These are phyloP conservation scores for Dastarcus helophoroides DNA, from an alignment of 2,888 invertebrate genomes.

Conservation along the genomic window DNA sequence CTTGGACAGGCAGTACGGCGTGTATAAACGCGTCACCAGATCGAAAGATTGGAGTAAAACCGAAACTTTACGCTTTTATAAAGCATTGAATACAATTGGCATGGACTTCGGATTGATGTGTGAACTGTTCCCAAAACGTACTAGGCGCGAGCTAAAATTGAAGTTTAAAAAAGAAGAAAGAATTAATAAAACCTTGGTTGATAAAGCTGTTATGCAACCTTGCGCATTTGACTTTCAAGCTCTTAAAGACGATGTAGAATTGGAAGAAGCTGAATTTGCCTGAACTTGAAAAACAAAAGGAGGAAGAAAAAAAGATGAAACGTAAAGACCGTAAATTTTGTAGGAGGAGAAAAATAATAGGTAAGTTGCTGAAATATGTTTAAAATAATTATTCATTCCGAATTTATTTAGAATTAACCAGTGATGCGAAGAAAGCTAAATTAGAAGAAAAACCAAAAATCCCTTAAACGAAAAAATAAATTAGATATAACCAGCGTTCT, in stretches of 20 bases:
- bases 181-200: constrained; percentile 57
- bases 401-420: constrained; percentile 9
- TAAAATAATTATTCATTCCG: constrained; percentile 2
- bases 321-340: constrained; percentile 7
- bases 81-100: constrained; percentile 78
- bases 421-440: constrained; percentile 11
- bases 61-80: constrained; percentile 85
- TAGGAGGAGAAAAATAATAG: constrained; percentile 2
- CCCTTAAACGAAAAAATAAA: constrained; percentile 7
- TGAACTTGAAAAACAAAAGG: constrained; percentile 15
- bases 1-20: constrained; percentile 43
- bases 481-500: constrained; percentile 19
- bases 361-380: constrained; percentile 3
- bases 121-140: constrained; percentile 64
- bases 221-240: constrained; percentile 56
- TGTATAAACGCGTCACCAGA: constrained; percentile 55
- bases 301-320: constrained; percentile 16
- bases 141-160: constrained; percentile 71
- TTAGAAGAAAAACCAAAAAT: constrained; percentile 5
- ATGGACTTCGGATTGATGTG: constrained; percentile 90
- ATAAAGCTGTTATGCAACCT: constrained; percentile 61
- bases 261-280: constrained; percentile 33
- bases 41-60: constrained; percentile 62
- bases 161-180: constrained; percentile 91
- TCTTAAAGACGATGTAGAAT: constrained; percentile 45